phyloP scores from a whole-genome alignment of 1,140 invertebrate species.

The Drosophila seguyi region DNA sequence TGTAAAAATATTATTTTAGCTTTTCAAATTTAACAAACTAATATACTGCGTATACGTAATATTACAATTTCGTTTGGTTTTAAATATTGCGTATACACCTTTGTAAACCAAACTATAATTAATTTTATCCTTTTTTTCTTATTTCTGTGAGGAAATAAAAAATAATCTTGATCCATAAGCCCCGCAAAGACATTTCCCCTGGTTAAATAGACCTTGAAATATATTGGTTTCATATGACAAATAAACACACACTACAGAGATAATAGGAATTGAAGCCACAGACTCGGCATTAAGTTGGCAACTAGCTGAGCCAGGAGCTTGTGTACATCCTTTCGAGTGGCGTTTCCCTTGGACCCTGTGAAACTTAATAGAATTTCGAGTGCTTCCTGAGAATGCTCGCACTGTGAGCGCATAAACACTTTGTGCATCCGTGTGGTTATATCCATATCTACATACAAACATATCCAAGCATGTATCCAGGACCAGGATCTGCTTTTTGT shows the following conservation, averaged over 20 bases:
- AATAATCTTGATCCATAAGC: not conserved
- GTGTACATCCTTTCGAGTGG: constrained; percentile 21
- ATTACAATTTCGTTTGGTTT: not conserved
- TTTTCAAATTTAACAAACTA: not conserved
- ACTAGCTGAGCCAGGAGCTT: not conserved
- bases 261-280: not conserved
- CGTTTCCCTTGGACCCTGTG: not conserved
- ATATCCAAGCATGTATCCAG: no score
- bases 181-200: not conserved
- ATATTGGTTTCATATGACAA: not conserved
- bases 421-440: constrained; percentile 25
- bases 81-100: constrained; percentile 4
- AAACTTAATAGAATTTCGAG: constrained; percentile 44
- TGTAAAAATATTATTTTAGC: not conserved
- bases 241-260: not conserved
- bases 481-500: constrained; percentile 54
- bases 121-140: not conserved
- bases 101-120: no score
- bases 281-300: not conserved
- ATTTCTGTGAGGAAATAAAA: not conserved
- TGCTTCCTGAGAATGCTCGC: constrained; percentile 22
- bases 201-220: not conserved
- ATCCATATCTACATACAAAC: constrained; percentile 10
- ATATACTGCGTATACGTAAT: not conserved
- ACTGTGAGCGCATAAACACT: constrained; percentile 27